phyloP scores from a whole-genome alignment of 2,888 invertebrate species.

The Vandiemenella viatica region DNA sequence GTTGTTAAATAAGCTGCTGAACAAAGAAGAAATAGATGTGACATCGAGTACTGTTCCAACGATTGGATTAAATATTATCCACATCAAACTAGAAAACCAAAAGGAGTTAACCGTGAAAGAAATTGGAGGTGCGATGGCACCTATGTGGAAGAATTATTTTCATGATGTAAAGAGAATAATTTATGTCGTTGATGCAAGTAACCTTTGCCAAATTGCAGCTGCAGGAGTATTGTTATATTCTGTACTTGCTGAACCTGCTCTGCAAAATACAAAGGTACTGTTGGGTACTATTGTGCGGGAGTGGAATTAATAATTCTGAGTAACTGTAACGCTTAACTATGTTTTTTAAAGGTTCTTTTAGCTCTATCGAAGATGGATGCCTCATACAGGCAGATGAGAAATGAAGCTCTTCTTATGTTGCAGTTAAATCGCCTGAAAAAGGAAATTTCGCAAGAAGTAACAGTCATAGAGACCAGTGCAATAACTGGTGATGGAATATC shows the following conservation, averaged over 20 bases:
- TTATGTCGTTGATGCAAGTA: conserved; percentile 70
- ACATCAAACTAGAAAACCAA: conserved; percentile 35
- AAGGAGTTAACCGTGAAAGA: conserved; percentile 48
- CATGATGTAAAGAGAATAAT: conserved; percentile 42
- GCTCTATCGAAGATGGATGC: conserved; percentile 73
- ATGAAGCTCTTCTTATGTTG: conserved; percentile 69
- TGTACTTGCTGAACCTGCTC: conserved; percentile 53
- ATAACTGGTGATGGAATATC: conserved; percentile 54
- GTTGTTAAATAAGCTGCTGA: conserved; percentile 55
- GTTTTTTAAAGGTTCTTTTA: conserved; percentile 44
- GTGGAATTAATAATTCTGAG: too few relatives aligned
- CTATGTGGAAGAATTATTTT: conserved; percentile 66
- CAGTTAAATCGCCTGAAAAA: conserved; percentile 53
- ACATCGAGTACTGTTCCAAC: conserved; percentile 68
- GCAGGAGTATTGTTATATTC: conserved; percentile 69
- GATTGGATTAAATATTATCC: conserved; percentile 61
- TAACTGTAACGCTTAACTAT: too few relatives aligned
- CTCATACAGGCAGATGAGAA: conserved; percentile 73
- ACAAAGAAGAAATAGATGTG: conserved; percentile 51
- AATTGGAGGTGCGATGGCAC: conserved; percentile 68
- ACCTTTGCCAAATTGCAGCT: conserved; percentile 72
- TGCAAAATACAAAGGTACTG: conserved; percentile 46
- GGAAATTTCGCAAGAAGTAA: conserved; percentile 51
- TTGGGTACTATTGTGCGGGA: background rate
- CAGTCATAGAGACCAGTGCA: conserved; percentile 58